Base-by-base conservation (phyloP, 2,888 invertebrate genomes). In the Erebia ligea region DNA sequence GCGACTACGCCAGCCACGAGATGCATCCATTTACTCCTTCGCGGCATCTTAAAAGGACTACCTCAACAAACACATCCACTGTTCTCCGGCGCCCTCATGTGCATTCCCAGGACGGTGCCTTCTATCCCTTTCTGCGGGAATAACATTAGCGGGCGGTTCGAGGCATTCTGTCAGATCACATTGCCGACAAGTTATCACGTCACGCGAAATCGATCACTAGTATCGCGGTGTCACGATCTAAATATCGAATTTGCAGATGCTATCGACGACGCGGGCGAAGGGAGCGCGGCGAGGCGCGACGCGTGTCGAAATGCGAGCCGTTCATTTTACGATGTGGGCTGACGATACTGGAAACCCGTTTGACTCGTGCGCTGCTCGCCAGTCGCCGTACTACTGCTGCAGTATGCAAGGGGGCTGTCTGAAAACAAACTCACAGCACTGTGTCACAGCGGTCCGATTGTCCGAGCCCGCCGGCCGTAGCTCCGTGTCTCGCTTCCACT, bases 1-100 rank as follows among this genome's bases (percentile, higher is more conserved):
- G 94, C 92, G 79, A 94, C 86, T 76, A 93, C 86, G 82, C 95
- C 95, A 80, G 94, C 93, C 82, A 94, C 87, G 83, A 93, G 83
- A 80, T 93, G 92, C 89, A 90, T 88, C 90, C 92, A 92, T 84
- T 90, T 90, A 84, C 89, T 91, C 83, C 90, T 88, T 77, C 93
- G 91, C 76, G 91, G 91, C 93, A 93, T 93, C 84, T 82, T 86
- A 82, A 80, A 78, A 78, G 77, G 75, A 86, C 86, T 90, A 84
- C 71, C 80, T 88, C 86, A 87, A 84, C 81, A 84, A 79, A 82
- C 81, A 84, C 88, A 81, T 82, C 87, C 86, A 82, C 87, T 81
- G 81, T 87, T 86, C 88, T 83, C 87, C 89, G 82, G 83, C 86
- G 82, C 86, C 88, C 87, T 87, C 90, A 90, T 89, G 90, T 92